Conservation (phyloP, 1,140 invertebrate species). For the Zaprionus davidi region DNA sequence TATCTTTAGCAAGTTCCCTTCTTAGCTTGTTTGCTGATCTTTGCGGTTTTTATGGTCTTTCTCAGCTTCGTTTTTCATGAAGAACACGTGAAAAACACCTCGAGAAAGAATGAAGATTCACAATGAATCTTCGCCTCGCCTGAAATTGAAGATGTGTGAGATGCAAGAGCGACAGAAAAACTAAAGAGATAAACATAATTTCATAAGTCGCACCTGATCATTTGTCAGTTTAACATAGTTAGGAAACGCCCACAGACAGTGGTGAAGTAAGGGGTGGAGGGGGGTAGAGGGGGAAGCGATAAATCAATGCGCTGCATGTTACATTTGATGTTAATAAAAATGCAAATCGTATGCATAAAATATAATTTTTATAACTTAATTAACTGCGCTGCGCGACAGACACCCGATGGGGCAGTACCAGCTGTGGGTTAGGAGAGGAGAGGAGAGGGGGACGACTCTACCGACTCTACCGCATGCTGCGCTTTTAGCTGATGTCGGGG, state of each 20-base stretch:
- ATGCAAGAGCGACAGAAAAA: neutral
- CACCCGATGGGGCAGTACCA: neutral
- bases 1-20: too few relatives aligned
- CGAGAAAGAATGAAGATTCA: neutral
- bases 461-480: slow-evolving; percentile 44
- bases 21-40: neutral
- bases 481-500: slow-evolving; percentile 43
- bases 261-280: neutral
- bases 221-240: slow-evolving; percentile 61
- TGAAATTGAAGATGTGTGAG: slow-evolving; percentile 11
- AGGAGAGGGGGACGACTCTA: neutral
- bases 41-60: slow-evolving; percentile 6
- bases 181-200: slow-evolving; percentile 22
- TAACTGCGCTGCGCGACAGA: slow-evolving; percentile 49
- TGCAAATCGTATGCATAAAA: slow-evolving; percentile 81
- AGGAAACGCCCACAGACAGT: slow-evolving; percentile 50
- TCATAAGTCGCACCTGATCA: slow-evolving; percentile 77
- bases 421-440: neutral
- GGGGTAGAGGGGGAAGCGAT: slow-evolving; percentile 31
- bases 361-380: slow-evolving; percentile 83
- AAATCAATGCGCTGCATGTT: slow-evolving; percentile 72
- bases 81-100: neutral
- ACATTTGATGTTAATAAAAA: slow-evolving; percentile 77
- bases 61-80: neutral
- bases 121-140: neutral